Evolutionary conservation across 2,888 invertebrate genomes (phyloP), one percentile per base, ranked within the genome.

Genomic region (Theretra japonica): DNA sequence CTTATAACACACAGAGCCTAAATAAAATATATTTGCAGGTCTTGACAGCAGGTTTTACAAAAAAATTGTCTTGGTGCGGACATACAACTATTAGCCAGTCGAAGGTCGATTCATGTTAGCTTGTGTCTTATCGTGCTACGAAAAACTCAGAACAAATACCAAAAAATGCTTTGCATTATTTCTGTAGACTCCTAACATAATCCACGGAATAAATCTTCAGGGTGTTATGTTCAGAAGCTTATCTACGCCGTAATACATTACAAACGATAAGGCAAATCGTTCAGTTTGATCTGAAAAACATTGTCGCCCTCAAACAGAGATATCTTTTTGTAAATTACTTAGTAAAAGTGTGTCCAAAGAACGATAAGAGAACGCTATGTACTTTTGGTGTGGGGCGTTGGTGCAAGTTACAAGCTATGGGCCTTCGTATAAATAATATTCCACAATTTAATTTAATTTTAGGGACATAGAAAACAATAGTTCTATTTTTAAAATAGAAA

Each of bases 291-390:
- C 89, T 89, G 89, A 90, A 87, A 87, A 91, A 90, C 90, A 92
- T 87, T 86, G 88, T 86, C 82, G 78, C 88, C 86, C 82, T 83
- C 79, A 77, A 78, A 84, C 86, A 83, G 83, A 88, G 89, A 87
- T 87, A 88, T 88, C 85, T 88, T 41, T 90, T 68, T 87, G 86
- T 88, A 86, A 90, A 91, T 91, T 92, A 92, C 90, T 91, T 85
- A 88, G 91, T 90, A 88, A 88, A 87, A 90, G 90, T 88, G 91
- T 88, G 91, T 91, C 91, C 92, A 84, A 81, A 86, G 90, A 90
- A 90, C 89, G 93, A 92, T 93, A 92, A 91, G 89, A 86, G 84
- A 85, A 84, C 81, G 84, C 85, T 85, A 85, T 83, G 86, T 84
- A 83, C 83, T 84, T 81, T 86, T 88, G 87, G 83, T 81, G 74